A percentile compares a stretch with the other conserved stretches of the same genome.
Conservation (phyloP, 2,113 vertebrate species). For the Zingel zingel region DNA sequence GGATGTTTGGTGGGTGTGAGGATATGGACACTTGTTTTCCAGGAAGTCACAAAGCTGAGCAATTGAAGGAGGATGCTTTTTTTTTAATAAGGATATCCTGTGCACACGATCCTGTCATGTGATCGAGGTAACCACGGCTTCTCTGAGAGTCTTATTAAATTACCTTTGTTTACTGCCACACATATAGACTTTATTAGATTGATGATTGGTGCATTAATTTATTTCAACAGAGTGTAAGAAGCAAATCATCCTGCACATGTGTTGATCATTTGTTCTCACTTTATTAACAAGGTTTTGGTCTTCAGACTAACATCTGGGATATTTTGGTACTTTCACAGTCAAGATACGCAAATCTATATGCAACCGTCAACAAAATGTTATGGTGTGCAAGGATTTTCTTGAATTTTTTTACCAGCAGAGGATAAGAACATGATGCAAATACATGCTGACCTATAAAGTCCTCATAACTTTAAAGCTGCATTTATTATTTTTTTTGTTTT, state of each 20-base stretch:
- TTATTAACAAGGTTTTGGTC: not conserved
- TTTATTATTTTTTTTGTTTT: not conserved
- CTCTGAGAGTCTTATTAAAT: constrained; percentile 15
- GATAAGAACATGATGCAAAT: not conserved
- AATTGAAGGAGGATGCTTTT: constrained; percentile 64
- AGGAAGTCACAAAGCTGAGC: constrained; percentile 70
- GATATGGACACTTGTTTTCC: constrained; percentile 63
- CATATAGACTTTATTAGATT: not conserved
- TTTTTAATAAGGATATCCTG: constrained; percentile 71
- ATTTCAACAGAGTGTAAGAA: not conserved
- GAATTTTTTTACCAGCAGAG: not conserved
- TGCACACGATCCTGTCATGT: constrained; percentile 49
- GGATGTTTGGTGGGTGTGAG: constrained; percentile 69
- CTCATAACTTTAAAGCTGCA: not conserved
- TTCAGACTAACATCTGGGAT: too few species aligned
- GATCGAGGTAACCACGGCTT: constrained; percentile 28
- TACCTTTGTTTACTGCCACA: not conserved
- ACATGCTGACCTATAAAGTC: too few species aligned
- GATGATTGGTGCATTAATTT: not conserved
- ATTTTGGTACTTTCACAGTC: too few species aligned
- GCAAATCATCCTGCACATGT: not conserved
- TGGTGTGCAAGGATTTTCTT: not conserved
- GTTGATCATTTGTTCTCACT: too few species aligned
- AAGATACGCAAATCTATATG: too few species aligned
- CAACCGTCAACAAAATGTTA: not conserved